A percentile compares a stretch with the other conserved stretches of the same genome.
phyloP scores from a whole-genome alignment of 2,797 vertebrate genomes.

The Notolepis coatsorum region DNA sequence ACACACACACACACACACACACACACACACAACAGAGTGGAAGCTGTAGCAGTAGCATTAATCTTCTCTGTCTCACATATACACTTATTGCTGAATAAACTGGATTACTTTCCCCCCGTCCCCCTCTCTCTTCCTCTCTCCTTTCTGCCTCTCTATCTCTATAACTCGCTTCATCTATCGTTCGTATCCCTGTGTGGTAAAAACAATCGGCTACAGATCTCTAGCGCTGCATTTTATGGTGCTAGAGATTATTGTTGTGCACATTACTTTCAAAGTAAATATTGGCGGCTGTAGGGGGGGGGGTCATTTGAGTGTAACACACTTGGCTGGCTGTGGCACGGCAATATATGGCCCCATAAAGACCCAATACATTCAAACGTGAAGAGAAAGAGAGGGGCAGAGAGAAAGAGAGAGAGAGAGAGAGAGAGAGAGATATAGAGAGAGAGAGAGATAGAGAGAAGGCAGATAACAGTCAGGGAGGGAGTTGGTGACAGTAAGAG shows the following conservation, averaged over 20 bases:
- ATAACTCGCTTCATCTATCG: neutral
- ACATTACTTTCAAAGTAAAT: conserved; percentile 44
- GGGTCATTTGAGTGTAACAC: conserved; percentile 26
- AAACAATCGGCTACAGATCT: conserved; percentile 20
- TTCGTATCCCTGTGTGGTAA: neutral
- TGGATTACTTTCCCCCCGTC: conserved; percentile 16
- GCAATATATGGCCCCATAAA: conserved; percentile 9
- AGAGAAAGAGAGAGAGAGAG: neutral
- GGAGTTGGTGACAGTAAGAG: neutral
- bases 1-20: neutral
- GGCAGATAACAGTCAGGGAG: neutral
- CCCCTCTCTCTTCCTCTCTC: neutral
- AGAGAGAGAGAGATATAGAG: neutral
- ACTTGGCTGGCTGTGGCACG: neutral
- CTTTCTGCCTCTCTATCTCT: conserved; percentile 1
- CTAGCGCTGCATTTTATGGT: conserved; percentile 19
- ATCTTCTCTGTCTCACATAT: conserved; percentile 59
- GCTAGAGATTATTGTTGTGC: conserved; percentile 18
- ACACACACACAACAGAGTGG: conserved; percentile 8
- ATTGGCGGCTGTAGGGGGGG: neutral
- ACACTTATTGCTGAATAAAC: conserved; percentile 56
- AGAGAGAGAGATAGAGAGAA: neutral
- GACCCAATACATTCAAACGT: neutral
- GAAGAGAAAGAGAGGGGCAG: neutral
- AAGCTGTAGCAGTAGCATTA: conserved; percentile 39